A percentile compares a stretch with the other conserved stretches of the same genome.
phyloP scores from a whole-genome alignment of 2,113 vertebrate species.

The Sciurus niger region DNA sequence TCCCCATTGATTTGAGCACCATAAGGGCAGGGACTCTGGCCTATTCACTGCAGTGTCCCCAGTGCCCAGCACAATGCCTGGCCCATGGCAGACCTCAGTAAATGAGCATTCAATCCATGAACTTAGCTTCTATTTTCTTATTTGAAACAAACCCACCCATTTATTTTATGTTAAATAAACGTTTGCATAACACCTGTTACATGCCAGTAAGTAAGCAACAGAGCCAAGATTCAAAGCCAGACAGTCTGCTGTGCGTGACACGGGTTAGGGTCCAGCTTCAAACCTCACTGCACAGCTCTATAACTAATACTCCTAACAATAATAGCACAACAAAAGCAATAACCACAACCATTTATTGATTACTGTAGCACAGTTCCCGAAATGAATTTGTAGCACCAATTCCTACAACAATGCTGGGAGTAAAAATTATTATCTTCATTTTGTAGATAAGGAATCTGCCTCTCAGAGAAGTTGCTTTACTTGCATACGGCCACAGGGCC shows the following conservation, averaged over 20 bases:
- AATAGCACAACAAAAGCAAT: neutral
- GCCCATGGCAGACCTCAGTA: neutral
- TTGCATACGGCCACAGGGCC: neutral
- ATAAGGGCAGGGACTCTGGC: neutral
- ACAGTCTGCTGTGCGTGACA: neutral
- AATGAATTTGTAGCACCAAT: neutral
- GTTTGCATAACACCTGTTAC: slow-evolving; percentile 21
- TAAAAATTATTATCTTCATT: slow-evolving; percentile 53
- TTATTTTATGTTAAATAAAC: slow-evolving; percentile 51
- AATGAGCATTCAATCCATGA: neutral
- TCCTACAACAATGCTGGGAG: neutral
- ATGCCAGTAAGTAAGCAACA: neutral
- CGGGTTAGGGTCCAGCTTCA: neutral
- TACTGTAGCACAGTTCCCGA: neutral
- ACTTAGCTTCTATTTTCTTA: neutral
- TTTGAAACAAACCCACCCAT: neutral
- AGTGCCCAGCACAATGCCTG: neutral
- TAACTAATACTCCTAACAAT: neutral
- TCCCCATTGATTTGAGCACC: neutral
- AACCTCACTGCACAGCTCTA: neutral
- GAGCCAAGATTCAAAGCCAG: neutral
- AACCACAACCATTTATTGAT: neutral
- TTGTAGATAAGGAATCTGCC: neutral
- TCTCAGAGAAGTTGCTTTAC: neutral
- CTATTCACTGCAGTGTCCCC: neutral